Base-by-base conservation (phyloP, 2,113 vertebrate species). In the Gnathonemus longibarbis region DNA sequence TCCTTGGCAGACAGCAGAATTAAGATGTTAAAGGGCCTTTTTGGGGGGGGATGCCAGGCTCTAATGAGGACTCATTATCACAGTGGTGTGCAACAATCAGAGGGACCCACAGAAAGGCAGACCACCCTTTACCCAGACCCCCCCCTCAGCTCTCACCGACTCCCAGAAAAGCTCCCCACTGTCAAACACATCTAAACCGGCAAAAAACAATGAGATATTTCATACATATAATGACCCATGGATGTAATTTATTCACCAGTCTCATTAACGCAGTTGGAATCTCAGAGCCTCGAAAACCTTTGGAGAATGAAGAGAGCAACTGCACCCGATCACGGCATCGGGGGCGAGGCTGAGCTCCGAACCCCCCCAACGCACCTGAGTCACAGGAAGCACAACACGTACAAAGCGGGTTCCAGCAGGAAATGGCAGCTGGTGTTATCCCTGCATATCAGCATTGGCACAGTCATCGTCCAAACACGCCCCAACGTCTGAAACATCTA, bases 41-140 rank as follows among this genome's bases (percentile, higher is more conserved):
- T 87, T 62, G 49, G 50, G 48, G 70, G 35, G 74, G 83, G 10
- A 21, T 15, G 62, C 66, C 70, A 52, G 85, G 49, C 42, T 42
- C 46, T 90, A 88, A 88, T 58, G 86, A 88, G 90, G 90, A 27
- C 90, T 90, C 86, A 80, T 88, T 90, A 90, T 74, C 49, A 42
- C 90, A 52, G 62, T 56, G 27, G 48, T 56, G 35, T 56, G 31
- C 48, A 50, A 35, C 62, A 74, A 49, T 48, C 24, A 45, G 35
- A 83, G 74, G 13, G 74, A 83, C 88, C 8, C 27, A 52, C 31
- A 53, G 86, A 88, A 85, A 88, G 70, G 49, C 7, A 27, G 56
- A 52, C 49, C 70, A 21, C 15, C 85, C 86, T 70, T 50, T 88
- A 35, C 35, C 62, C 35, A 3, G 9, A 39, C 52, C 31, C 88